phyloP scores from a whole-genome alignment of 2,797 vertebrate species.

The Melanotaenia parkinsoni region DNA sequence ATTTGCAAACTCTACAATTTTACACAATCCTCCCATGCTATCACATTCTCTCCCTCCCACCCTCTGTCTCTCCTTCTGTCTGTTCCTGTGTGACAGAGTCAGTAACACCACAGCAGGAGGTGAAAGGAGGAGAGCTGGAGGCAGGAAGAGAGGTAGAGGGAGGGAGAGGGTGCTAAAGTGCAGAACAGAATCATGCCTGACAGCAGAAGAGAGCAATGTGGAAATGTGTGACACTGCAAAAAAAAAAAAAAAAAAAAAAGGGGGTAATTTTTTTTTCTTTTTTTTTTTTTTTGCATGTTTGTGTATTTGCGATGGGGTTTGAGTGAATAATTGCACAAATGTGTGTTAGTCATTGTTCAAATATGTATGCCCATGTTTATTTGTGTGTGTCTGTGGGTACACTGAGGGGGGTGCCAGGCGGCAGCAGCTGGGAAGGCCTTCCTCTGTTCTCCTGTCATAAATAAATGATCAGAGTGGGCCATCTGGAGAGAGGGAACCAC shows the following conservation, averaged over 20 bases:
- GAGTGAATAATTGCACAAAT: slow-evolving; percentile 44
- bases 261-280: not conserved
- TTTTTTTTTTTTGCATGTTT: slow-evolving; percentile 5
- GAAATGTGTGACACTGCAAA: slow-evolving; percentile 65
- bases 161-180: slow-evolving; percentile 67
- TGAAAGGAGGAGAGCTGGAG: slow-evolving; percentile 72
- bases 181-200: slow-evolving; percentile 45
- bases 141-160: slow-evolving; percentile 64
- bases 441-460: slow-evolving; percentile 90
- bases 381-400: slow-evolving; percentile 52
- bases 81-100: slow-evolving; percentile 79
- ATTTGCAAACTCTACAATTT: slow-evolving; percentile 62
- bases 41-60: slow-evolving; percentile 48
- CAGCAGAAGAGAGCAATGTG: slow-evolving; percentile 49
- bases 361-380: slow-evolving; percentile 49
- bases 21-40: slow-evolving; percentile 48
- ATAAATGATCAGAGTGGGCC: slow-evolving; percentile 91
- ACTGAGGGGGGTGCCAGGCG: slow-evolving; percentile 81
- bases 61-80: slow-evolving; percentile 70
- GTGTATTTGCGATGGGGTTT: slow-evolving; percentile 22
- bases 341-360: slow-evolving; percentile 40
- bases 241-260: slow-evolving; percentile 56
- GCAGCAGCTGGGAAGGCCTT: slow-evolving; percentile 88
- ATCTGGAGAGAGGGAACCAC: slow-evolving; percentile 88
- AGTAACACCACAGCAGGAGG: slow-evolving; percentile 79